Conservation (phyloP, 2,888 invertebrate genomes). For the Ceraclea dissimilis region DNA sequence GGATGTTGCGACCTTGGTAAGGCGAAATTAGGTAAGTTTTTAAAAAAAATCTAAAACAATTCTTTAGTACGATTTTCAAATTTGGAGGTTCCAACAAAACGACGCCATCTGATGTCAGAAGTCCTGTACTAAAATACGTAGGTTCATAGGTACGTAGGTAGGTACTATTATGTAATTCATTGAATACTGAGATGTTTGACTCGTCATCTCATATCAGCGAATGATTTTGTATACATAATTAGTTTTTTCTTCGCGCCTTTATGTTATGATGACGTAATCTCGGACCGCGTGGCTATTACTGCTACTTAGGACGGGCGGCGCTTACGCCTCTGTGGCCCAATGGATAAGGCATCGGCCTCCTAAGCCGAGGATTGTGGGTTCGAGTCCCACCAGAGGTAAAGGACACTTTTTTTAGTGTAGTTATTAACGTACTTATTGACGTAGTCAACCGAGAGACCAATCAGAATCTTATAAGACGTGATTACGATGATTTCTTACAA, state of each 20-base stretch:
- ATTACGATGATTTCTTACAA: too few relatives aligned
- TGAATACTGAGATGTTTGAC: neutral
- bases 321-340: constrained; percentile 69
- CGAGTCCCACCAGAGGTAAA: constrained; percentile 81
- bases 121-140: neutral
- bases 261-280: constrained; percentile 13
- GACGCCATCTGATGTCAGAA: neutral
- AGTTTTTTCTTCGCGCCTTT: constrained; percentile 17
- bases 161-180: neutral
- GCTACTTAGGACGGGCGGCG: neutral
- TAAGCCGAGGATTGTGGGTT: constrained; percentile 81
- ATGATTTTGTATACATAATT: constrained; percentile 15
- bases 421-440: too few relatives aligned
- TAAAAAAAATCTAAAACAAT: too few relatives aligned
- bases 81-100: neutral
- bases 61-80: too few relatives aligned
- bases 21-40: too few relatives aligned
- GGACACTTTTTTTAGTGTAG: too few relatives aligned
- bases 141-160: neutral
- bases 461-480: too few relatives aligned
- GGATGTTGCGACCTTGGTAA: too few relatives aligned
- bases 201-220: neutral
- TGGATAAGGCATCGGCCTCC: constrained; percentile 81
- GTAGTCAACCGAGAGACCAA: too few relatives aligned
- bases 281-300: constrained; percentile 5